Evolutionary conservation across 2,797 vertebrate genomes (phyloP), one percentile per base, ranked within the genome.

Genomic region (Channa striata): DNA sequence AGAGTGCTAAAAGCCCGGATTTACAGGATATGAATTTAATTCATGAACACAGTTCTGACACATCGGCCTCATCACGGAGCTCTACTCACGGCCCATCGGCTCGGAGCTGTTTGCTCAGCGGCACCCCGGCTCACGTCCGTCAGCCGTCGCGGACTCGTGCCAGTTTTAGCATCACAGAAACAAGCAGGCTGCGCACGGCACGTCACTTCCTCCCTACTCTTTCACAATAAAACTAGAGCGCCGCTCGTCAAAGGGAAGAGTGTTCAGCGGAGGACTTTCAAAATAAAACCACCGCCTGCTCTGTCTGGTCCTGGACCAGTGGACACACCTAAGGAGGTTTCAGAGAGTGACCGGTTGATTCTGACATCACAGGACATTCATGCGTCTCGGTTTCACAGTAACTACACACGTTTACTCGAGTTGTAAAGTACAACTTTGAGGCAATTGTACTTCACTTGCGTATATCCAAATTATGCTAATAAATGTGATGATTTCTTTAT

Each of bases 81-180:
- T 58, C 16, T 57, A 76, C 78, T 76, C 59, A 80, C 72, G 42
- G 48, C 11, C 34, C 36, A 13, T 30, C 0, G 1, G 49, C 30
- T 34, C 1, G 48, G 0, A 30, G 48, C 59, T 1, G 40, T 11
- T 54, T 42, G 70, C 50, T 69, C 65, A 20, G 54, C 66, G 25
- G 71, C 54, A 19, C 76, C 51, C 1, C 4, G 37, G 68, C 66
- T 1, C 6, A 0, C 39, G 8, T 57, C 44, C 0, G 6, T 13
- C 25, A 34, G 50, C 59, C 20, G 4, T 49, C 1, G 8, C 0
- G 20, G 8, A 44, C 14, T 9, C 48, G 10, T 20, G 57, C 43
- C 40, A 21, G 37, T 50, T 33, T 23, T 50, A 36, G 21, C 52
- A 53, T 19, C 51, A 47, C 43, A 13, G 17, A 25, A 23, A 10